A percentile compares a stretch with the other conserved stretches of the same genome.
These are phyloP conservation scores for Myrmecophaga tridactyla DNA, from an alignment of 2,113 vertebrate genomes.

Conservation along the genomic window DNA sequence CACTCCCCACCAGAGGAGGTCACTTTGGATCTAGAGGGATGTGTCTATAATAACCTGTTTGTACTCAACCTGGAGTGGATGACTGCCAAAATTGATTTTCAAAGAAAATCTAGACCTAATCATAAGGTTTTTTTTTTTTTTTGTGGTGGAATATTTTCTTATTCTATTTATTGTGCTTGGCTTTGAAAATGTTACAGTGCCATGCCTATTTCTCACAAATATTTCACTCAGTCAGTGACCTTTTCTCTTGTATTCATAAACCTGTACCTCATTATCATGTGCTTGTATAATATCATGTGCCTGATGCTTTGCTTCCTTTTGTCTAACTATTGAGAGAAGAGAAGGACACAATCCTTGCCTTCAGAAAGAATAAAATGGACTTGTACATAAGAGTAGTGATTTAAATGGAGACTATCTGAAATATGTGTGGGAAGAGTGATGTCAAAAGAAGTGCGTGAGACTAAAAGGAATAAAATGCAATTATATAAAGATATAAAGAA, in stretches of 20 bases:
- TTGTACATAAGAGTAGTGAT: not conserved
- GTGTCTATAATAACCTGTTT: not conserved
- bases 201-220: slow-evolving; percentile 30
- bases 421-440: not conserved
- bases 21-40: not conserved
- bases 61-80: not conserved
- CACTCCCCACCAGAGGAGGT: no score
- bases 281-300: not conserved
- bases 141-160: slow-evolving; percentile 9
- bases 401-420: not conserved
- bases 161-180: not conserved
- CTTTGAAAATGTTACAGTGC: slow-evolving; percentile 51
- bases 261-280: not conserved
- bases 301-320: not conserved
- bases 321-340: slow-evolving; percentile 23
- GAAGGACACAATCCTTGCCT: not conserved
- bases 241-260: slow-evolving; percentile 40
- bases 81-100: not conserved
- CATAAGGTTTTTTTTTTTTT: no score
- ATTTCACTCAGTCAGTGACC: not conserved
- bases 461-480: not conserved
- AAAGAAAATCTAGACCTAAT: no score
- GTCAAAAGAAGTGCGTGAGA: not conserved
- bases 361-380: not conserved
- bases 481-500: not conserved